Evolutionary conservation across 2,113 vertebrate species (phyloP).

Genomic region (Crotophaga sulcirostris): DNA sequence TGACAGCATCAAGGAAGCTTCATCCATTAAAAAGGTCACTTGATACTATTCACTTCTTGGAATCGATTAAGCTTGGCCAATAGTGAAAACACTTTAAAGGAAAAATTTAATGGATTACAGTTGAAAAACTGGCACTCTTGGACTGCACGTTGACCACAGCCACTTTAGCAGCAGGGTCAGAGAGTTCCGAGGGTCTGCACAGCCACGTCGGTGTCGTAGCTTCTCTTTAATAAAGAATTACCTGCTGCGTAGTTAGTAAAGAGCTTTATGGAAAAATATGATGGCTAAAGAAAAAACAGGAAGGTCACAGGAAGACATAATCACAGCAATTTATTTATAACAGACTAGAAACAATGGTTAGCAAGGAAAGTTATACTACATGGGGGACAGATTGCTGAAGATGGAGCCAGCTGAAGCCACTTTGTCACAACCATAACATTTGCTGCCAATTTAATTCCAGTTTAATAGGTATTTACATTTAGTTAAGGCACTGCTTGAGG

Average conservation of each 20-base stretch:
- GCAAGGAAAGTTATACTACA: not conserved
- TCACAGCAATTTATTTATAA: slow-evolving; percentile 43
- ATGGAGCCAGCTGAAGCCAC: slow-evolving; percentile 24
- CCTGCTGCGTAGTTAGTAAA: not conserved
- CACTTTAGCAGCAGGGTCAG: not conserved
- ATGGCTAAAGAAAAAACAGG: slow-evolving; percentile 23
- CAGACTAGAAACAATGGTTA: slow-evolving; percentile 41
- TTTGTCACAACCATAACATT: not conserved
- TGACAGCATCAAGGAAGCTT: not conserved
- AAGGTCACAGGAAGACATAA: slow-evolving; percentile 32
- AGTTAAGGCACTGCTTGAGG: not conserved
- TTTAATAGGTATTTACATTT: not conserved
- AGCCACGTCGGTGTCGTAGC: not conserved
- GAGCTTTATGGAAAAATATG: not conserved
- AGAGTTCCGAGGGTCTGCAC: not conserved
- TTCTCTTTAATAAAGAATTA: not conserved
- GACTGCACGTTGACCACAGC: not conserved
- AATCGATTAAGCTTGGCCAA: not conserved
- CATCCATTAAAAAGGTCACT: not conserved
- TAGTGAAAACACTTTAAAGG: not conserved
- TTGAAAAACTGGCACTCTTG: not conserved
- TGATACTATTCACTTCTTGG: not conserved
- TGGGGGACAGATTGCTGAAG: slow-evolving; percentile 25
- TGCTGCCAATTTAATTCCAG: slow-evolving; percentile 4
- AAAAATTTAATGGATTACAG: not conserved